Base-by-base conservation (phyloP, 1,140 invertebrate species). In the Diorhabda carinulata region DNA sequence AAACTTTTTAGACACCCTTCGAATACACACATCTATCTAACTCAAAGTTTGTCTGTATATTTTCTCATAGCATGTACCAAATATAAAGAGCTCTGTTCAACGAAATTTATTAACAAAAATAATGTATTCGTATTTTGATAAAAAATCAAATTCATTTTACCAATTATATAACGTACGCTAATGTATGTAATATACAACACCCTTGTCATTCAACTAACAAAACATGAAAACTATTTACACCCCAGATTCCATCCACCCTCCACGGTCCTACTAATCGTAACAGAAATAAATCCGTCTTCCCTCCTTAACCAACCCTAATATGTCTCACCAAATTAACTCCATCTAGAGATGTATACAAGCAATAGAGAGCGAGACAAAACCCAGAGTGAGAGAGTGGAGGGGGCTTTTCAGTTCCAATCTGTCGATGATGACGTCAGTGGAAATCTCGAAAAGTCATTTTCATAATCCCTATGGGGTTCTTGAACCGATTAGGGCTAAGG, bases 401-500 rank as follows among this genome's bases (percentile, higher is more conserved):
- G 47, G 6, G n/a, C 6, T n/a, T 52, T 52, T 52, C 47, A 52
- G 47, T 52, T 52, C 47, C 47, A 52, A 52, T 52, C 47, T 52
- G 47, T 52, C 47, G 47, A 52, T 52, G 47, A n/a, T 52, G 47
- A 52, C 47, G 47, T 52, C 47, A 52, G 47, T 52, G 47, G 47
- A 52, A 52, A 52, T 52, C 47, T 52, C 47, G 47, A 52, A 52
- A 52, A 52, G 47, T 52, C 47, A 52, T 52, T 52, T 52, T 52
- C 47, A 52, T 52, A 52, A 52, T 52, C 47, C 47, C 47, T 52
- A 52, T 52, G 47, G 47, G 47, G 47, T 52, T 52, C 47, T 52
- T 52, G 47, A 52, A 52, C 47, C 47, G 47, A 52, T 52, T 52
- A 52, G 47, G 47, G 47, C 47, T n/a, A 52, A 52, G 47, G 47